Base-by-base conservation (phyloP, 1,140 invertebrate species). In the Danaus melanippus region DNA sequence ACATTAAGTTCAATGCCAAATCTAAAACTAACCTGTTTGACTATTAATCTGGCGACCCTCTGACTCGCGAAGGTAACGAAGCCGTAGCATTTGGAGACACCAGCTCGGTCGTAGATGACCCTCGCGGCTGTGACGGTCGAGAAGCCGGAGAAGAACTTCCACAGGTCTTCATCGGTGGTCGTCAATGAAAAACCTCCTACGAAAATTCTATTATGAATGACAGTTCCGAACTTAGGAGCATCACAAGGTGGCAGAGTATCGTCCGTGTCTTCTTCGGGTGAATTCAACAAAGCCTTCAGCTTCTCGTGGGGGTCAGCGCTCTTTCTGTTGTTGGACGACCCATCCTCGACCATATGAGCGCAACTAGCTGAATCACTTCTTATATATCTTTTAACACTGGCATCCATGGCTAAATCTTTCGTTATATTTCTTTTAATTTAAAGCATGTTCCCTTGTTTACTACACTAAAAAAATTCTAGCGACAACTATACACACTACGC, bases 171-270 rank as follows among this genome's bases (percentile, higher is more conserved):
- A 85, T 96, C 95, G 46, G 94, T 95, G 43, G 94, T 96, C 56
- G 91, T 93, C 52, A 93, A 91, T 10, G 95, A 94, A 69, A 97
- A 96, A n/a, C 96, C 96, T 46, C 95, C 95, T 43, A 97, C 95
- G 89, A 98, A 98, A 72, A 98, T 95, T 73, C 96, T 90, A 87
- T 97, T 98, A 58, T 97, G 96, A 64, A 98, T 95, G 46, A 95
- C 85, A 44, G 93, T 94, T 50, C 93, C 93, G 71, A 90, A 92
- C 80, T 93, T 93, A 10, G 92, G 92, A 10, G 91, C 92, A 58
- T 91, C 87, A 32, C 88, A 83, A n/a, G 89, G 87, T 12, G 87
- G 88, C 1, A 83, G 63, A 8, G 69, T 73, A 41, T 87, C 87
- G 21, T 88, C 86, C 0, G 74, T 79, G 11, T 81, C 83, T 4